phyloP scores from a whole-genome alignment of 2,113 vertebrate species.

The Alouatta palliata region DNA sequence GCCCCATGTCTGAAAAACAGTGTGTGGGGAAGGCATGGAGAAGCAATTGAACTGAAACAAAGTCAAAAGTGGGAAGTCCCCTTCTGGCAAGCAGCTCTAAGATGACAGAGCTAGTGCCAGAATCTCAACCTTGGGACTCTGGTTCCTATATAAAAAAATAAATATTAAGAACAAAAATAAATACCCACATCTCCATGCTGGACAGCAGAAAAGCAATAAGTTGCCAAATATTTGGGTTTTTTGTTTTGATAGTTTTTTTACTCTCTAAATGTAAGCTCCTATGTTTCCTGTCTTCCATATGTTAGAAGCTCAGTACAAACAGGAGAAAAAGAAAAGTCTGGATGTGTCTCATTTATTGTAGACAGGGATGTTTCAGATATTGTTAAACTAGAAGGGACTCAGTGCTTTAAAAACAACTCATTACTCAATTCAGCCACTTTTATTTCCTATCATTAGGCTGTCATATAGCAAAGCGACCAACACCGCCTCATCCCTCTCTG shows the following conservation, averaged over 20 bases:
- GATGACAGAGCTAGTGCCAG: slow-evolving; percentile 35
- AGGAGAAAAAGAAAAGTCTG: not conserved
- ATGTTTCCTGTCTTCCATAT: not conserved
- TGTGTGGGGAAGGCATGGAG: not conserved
- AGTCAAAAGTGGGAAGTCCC: not conserved
- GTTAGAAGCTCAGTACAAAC: not conserved
- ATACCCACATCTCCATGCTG: not conserved
- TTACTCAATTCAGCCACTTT: not conserved
- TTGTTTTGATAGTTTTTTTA: slow-evolving; percentile 28
- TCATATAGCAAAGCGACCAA: not conserved
- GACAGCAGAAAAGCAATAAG: not conserved
- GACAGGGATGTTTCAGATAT: not conserved
- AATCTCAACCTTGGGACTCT: slow-evolving; percentile 20
- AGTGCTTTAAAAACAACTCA: slow-evolving; percentile 18
- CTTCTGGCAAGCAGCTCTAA: not conserved
- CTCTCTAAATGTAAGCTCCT: not conserved
- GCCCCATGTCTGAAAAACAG: not conserved
- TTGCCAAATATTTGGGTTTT: not conserved
- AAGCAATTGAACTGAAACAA: not conserved
- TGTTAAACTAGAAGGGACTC: not conserved
- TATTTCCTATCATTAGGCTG: not conserved
- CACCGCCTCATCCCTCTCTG: not conserved
- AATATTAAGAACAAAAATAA: slow-evolving; percentile 68
- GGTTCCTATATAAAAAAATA: slow-evolving; percentile 50
- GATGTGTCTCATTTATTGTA: not conserved